A percentile compares a stretch with the other conserved stretches of the same genome.
Conservation (phyloP, 2,888 invertebrate species). For the Andrena marginata region DNA sequence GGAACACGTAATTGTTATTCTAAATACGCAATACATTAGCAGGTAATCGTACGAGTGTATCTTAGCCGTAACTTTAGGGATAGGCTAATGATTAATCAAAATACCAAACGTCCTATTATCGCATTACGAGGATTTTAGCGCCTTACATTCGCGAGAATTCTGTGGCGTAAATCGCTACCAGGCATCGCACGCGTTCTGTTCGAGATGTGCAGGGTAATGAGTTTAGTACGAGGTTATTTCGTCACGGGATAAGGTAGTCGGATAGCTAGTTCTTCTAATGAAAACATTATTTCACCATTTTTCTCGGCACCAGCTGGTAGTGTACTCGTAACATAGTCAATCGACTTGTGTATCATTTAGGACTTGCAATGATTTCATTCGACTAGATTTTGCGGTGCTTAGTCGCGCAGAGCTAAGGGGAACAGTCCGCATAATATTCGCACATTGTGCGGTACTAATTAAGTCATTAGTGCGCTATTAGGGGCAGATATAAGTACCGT, state of each 20-base stretch:
- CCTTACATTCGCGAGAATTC: constrained; percentile 13
- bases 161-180: constrained; percentile 22
- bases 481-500: constrained; percentile 18
- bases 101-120: constrained; percentile 58
- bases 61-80: constrained; percentile 40
- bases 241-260: constrained; percentile 29
- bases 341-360: not conserved
- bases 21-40: constrained; percentile 27
- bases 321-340: constrained; percentile 15
- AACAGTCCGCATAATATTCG: constrained; percentile 8
- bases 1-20: constrained; percentile 34
- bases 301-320: not conserved
- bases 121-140: constrained; percentile 24
- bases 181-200: constrained; percentile 5
- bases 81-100: constrained; percentile 64
- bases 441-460: constrained; percentile 24
- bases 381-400: not conserved
- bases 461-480: constrained; percentile 23
- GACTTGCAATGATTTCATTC: constrained; percentile 24
- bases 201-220: constrained; percentile 13
- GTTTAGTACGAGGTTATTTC: constrained; percentile 42
- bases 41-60: constrained; percentile 54
- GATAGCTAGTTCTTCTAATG: not conserved
- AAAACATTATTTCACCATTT: not conserved
- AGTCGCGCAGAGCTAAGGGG: not conserved